phyloP scores from a whole-genome alignment of 2,888 invertebrate species.

The Drosophila cracens region DNA sequence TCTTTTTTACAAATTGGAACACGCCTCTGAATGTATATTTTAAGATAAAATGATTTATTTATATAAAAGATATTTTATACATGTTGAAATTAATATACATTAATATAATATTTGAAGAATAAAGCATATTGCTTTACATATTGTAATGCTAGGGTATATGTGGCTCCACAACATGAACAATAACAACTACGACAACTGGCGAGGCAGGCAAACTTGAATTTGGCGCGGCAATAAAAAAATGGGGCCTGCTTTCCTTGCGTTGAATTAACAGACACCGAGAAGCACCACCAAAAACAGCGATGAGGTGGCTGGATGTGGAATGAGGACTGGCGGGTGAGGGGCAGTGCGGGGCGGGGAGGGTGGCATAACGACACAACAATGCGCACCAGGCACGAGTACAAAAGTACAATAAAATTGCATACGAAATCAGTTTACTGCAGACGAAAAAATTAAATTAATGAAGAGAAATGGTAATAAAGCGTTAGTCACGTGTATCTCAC shows the following conservation, averaged over 20 bases:
- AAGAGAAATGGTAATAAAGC: conserved; percentile 80
- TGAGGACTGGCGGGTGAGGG: not conserved
- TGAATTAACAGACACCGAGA: conserved; percentile 70
- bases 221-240: conserved; percentile 78
- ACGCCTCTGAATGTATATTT: not conserved
- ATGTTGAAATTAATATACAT: not conserved
- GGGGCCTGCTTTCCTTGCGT: conserved; percentile 54
- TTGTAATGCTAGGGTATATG: conserved; percentile 38
- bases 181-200: conserved; percentile 42
- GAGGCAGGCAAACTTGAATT: conserved; percentile 72
- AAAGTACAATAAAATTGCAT: conserved; percentile 81
- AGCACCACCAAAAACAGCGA: conserved; percentile 57
- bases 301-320: conserved; percentile 3
- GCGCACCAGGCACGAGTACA: conserved; percentile 80
- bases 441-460: conserved; percentile 80
- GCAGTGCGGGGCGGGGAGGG: not conserved
- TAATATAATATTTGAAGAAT: conserved; percentile 1
- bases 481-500: conserved; percentile 77
- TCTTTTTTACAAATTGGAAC: not conserved
- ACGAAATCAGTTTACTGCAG: conserved; percentile 80
- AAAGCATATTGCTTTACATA: not conserved
- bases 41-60: not conserved
- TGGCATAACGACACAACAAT: conserved; percentile 74
- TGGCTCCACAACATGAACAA: conserved; percentile 16
- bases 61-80: too few species aligned